Conservation (phyloP, 2,797 vertebrate species). For the Poeciliopsis presidionis region DNA sequence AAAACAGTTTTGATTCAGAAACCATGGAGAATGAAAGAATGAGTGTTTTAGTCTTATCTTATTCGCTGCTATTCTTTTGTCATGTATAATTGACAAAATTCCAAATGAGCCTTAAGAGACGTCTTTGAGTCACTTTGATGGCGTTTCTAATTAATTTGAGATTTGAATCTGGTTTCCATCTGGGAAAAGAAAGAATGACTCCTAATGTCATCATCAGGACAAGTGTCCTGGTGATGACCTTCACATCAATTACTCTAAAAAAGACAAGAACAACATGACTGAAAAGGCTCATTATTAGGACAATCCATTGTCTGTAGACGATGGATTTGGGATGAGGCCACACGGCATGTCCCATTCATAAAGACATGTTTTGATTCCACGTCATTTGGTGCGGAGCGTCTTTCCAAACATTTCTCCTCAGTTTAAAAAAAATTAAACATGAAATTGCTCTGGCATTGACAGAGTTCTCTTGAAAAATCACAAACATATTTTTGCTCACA, state of each 20-base stretch:
- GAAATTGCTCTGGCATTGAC: neutral
- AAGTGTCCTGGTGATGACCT: conserved; percentile 39
- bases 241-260: conserved; percentile 44
- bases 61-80: conserved; percentile 37
- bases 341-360: conserved; percentile 4
- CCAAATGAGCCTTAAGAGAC: conserved; percentile 37
- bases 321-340: neutral
- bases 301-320: conserved; percentile 7
- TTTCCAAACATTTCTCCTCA: neutral
- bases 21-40: conserved; percentile 26
- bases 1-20: conserved; percentile 29
- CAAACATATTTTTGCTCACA: conserved; percentile 37
- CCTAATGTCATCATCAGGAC: conserved; percentile 51
- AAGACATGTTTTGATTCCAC: conserved; percentile 10
- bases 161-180: conserved; percentile 68
- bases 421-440: neutral
- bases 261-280: conserved; percentile 17
- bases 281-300: conserved; percentile 20
- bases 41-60: conserved; percentile 22
- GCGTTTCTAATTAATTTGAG: conserved; percentile 54
- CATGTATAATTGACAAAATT: conserved; percentile 29
- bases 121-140: conserved; percentile 48
- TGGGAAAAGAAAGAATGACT: conserved; percentile 57
- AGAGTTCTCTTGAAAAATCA: conserved; percentile 33
- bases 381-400: neutral